phyloP scores from a whole-genome alignment of 2,797 vertebrate species.

The Poecilia wingei region DNA sequence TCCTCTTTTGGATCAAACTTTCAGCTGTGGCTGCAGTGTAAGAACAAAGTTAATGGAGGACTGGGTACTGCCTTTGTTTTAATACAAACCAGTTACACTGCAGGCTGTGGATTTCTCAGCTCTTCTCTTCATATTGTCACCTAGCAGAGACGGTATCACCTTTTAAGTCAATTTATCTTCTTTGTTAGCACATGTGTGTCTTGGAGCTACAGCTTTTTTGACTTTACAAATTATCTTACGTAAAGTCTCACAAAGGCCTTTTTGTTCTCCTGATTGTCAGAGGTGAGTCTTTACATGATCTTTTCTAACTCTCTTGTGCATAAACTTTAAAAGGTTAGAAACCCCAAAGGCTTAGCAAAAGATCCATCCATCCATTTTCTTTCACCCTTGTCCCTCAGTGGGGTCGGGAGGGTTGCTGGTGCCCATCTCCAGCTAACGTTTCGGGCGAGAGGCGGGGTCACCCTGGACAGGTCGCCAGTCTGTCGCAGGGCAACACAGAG shows the following conservation, averaged over 20 bases:
- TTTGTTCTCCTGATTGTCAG: not conserved
- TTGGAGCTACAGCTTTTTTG: slow-evolving; percentile 4
- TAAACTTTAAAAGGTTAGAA: not conserved
- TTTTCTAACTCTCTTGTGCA: not conserved
- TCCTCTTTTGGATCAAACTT: not conserved
- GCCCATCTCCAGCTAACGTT: no score
- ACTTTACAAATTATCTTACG: not conserved
- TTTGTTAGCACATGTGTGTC: slow-evolving; percentile 13
- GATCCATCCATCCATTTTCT: not conserved
- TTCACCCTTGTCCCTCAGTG: no score
- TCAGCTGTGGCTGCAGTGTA: not conserved
- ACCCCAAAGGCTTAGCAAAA: not conserved
- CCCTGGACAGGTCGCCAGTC: no score
- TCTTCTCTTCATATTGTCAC: slow-evolving; percentile 12
- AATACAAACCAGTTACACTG: not conserved
- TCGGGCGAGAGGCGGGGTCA: no score
- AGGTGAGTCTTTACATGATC: not conserved
- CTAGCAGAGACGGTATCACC: not conserved
- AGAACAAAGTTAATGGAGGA: not conserved
- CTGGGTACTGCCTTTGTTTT: not conserved
- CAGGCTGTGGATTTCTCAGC: slow-evolving; percentile 5
- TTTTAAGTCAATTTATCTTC: slow-evolving; percentile 20
- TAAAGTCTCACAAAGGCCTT: not conserved
- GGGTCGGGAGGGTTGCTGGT: no score
- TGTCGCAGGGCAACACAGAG: no score